A percentile compares a stretch with the other conserved stretches of the same genome.
Conservation (phyloP, 1,140 invertebrate genomes). For the Tetragonula clypearis region DNA sequence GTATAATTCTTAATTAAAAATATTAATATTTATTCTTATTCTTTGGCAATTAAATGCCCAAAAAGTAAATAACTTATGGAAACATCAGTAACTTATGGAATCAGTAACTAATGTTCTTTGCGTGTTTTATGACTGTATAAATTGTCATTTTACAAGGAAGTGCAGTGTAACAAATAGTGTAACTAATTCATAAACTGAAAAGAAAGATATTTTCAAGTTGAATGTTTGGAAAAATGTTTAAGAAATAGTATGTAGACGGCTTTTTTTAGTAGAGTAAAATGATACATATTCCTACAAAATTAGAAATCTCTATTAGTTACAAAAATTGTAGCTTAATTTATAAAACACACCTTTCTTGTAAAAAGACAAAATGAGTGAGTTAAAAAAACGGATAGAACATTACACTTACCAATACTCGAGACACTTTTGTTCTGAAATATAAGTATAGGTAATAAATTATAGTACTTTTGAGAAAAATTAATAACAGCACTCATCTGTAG, state of each 20-base stretch:
- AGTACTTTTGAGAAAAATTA: slow-evolving; percentile 68
- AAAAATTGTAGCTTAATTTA: slow-evolving; percentile 2
- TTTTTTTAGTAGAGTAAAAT: slow-evolving; percentile 16
- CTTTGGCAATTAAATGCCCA: slow-evolving; percentile 1
- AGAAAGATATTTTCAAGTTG: background rate
- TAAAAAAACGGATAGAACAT: slow-evolving; percentile 62
- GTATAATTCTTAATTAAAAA: background rate
- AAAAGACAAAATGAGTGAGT: slow-evolving; percentile 59
- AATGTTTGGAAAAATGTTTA: background rate
- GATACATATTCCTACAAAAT: background rate
- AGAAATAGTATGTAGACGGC: background rate
- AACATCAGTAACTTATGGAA: slow-evolving; percentile 60
- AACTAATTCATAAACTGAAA: background rate
- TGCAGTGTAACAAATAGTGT: slow-evolving; percentile 7
- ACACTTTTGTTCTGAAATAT: slow-evolving; percentile 77
- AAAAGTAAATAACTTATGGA: background rate
- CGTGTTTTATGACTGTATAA: slow-evolving; percentile 32
- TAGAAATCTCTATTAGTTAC: background rate
- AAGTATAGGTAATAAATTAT: slow-evolving; percentile 73
- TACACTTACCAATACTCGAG: slow-evolving; percentile 73
- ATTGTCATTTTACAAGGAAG: slow-evolving; percentile 65
- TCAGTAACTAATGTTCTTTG: slow-evolving; percentile 1
- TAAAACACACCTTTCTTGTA: slow-evolving; percentile 64
- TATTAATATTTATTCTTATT: background rate
- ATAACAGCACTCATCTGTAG: slow-evolving; percentile 71